Conservation (phyloP, 2,888 invertebrate species). For the Rugalucina vietnamica region DNA sequence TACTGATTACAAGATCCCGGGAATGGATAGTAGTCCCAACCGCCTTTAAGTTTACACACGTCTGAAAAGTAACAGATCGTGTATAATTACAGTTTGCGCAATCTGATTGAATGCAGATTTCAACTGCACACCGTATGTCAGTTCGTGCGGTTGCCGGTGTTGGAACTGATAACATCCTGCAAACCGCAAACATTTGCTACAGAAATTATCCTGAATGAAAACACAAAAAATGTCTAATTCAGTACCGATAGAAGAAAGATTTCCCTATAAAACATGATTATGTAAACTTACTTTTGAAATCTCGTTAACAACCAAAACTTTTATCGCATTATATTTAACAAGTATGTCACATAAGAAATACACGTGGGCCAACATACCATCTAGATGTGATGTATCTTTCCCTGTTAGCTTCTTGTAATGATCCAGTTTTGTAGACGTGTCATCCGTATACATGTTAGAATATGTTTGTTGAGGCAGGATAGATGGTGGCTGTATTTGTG, state of each 20-base stretch:
- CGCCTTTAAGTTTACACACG: constrained; percentile 55
- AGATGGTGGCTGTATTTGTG: background rate
- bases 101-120: background rate
- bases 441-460: background rate
- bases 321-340: background rate
- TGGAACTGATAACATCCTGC: background rate
- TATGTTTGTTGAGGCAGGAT: background rate
- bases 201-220: background rate
- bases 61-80: constrained; percentile 21
- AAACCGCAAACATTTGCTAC: background rate
- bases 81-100: background rate
- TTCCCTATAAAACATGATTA: background rate
- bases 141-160: background rate
- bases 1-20: constrained; percentile 69
- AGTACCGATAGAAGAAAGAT: background rate
- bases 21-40: constrained; percentile 63
- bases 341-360: background rate
- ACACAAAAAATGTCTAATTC: background rate
- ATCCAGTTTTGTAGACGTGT: background rate
- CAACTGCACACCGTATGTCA: background rate
- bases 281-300: background rate
- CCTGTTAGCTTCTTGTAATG: background rate
- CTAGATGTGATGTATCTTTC: background rate
- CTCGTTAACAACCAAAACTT: background rate
- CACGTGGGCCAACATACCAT: background rate